Conservation (phyloP, 2,113 vertebrate species). For the Aix galericulata region DNA sequence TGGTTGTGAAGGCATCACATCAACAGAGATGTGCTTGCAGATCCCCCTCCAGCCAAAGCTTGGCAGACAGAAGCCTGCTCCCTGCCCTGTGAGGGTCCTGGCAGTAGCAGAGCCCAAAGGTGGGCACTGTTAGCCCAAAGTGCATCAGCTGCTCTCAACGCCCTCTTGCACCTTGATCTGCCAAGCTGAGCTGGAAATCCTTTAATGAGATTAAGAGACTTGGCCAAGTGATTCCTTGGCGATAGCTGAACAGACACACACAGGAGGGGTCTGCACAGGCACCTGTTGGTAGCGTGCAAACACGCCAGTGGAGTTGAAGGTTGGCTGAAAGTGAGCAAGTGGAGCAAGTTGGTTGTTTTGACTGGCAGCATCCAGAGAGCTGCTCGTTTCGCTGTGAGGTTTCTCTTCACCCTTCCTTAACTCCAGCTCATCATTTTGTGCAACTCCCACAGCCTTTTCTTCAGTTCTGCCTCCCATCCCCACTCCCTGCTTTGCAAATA, state of each 20-base stretch:
- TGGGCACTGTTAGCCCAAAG: background rate
- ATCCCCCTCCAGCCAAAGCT: background rate
- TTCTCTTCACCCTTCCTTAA: background rate
- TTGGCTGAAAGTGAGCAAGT: background rate
- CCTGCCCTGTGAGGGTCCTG: background rate
- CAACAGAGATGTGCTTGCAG: background rate
- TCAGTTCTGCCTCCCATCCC: background rate
- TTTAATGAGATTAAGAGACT: background rate
- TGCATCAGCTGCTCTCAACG: background rate
- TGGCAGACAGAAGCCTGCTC: background rate
- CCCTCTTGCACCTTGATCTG: background rate
- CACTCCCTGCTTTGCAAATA: background rate
- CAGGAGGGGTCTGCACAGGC: background rate
- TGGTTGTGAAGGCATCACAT: background rate
- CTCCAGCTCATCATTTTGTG: background rate
- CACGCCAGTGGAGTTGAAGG: accelerated
- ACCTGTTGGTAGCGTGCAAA: background rate
- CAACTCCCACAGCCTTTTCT: background rate
- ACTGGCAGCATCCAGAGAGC: background rate
- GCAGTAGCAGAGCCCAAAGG: background rate
- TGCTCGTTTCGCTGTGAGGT: background rate
- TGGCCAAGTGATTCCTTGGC: background rate
- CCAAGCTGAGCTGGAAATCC: background rate
- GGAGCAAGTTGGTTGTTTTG: background rate
- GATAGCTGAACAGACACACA: background rate